Evolutionary conservation across 1,140 invertebrate species (phyloP), one percentile per base, ranked within the genome.

Genomic region (Zophobas atratus): DNA sequence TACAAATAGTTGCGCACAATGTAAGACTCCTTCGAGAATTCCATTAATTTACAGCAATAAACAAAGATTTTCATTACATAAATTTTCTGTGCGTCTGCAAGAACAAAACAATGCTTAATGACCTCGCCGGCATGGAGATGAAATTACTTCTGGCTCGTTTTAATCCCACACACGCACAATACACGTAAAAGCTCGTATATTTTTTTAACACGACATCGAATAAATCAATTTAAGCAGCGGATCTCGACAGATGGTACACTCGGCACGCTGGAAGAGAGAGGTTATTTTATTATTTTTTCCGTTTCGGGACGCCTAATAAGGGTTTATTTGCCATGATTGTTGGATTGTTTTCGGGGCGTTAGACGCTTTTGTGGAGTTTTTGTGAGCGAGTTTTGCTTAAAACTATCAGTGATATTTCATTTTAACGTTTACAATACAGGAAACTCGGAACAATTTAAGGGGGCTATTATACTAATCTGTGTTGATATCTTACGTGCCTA

Each of bases 51-150:
- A 33, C 38, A 73, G 71, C 71, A 56, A 73, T 73, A 73, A 73
- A 73, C 71, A 73, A 73, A 73, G 71, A 73, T 73, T 73, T 73
- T 73, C 71, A 73, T 73, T 73, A 73, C 71, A 73, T 73, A 73
- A 73, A 73, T 73, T 73, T 73, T 73, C 20, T 56, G 49, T 8
- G 55, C 71, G 49, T 36, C 46, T 56, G 71, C 71, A 51, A 73
- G 48, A 73, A 73, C 71, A 73, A 73, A 73, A 73, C 71, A 73
- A 73, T 73, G 71, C 38, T 73, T 73, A 73, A 73, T 73, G 71
- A 73, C 71, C 71, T 73, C 55, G 71, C 70, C 70, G 38, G 60
- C 60, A 67, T 67, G 60, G 60, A 67, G 60, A 67, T 67, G 60
- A 67, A 67, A 67, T 67, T 67, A 67, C 60, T 67, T 43, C 60